Conservation (phyloP, 2,888 invertebrate genomes). For the Cylindroiulus punctatus region DNA sequence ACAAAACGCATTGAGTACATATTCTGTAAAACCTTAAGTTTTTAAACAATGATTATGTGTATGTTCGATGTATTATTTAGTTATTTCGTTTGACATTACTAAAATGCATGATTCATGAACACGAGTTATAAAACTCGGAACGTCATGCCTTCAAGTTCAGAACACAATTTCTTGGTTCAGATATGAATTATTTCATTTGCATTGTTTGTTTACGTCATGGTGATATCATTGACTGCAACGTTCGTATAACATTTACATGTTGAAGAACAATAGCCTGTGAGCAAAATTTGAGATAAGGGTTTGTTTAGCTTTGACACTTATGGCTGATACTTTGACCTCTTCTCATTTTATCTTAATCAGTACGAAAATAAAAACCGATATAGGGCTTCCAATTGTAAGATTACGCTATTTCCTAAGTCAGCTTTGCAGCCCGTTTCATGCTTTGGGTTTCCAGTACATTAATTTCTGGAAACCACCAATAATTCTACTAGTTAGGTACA, state of each 20-base stretch:
- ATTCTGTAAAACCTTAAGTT: neutral
- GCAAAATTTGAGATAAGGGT: neutral
- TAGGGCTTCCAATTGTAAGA: neutral
- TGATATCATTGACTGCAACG: too few species aligned
- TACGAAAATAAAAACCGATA: neutral
- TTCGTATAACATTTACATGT: neutral
- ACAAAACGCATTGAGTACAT: too few species aligned
- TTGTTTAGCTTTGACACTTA: neutral
- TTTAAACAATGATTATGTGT: too few species aligned
- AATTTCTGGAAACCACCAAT: neutral
- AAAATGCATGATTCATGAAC: too few species aligned
- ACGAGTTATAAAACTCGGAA: too few species aligned
- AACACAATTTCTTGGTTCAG: too few species aligned
- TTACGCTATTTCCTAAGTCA: neutral
- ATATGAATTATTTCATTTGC: too few species aligned
- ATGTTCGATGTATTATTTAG: too few species aligned
- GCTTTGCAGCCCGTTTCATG: neutral
- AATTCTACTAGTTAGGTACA: neutral
- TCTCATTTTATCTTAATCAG: conserved; percentile 1
- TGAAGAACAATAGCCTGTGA: neutral
- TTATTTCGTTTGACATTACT: too few species aligned
- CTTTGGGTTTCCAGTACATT: neutral
- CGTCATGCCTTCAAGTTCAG: too few species aligned
- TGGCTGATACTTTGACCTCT: neutral
- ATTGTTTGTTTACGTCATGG: too few species aligned